Percentiles rank a stretch among this genome's conserved stretches.
These are phyloP conservation scores for Halcyon senegalensis DNA, from an alignment of 2,113 vertebrate species.

Conservation along the genomic window DNA sequence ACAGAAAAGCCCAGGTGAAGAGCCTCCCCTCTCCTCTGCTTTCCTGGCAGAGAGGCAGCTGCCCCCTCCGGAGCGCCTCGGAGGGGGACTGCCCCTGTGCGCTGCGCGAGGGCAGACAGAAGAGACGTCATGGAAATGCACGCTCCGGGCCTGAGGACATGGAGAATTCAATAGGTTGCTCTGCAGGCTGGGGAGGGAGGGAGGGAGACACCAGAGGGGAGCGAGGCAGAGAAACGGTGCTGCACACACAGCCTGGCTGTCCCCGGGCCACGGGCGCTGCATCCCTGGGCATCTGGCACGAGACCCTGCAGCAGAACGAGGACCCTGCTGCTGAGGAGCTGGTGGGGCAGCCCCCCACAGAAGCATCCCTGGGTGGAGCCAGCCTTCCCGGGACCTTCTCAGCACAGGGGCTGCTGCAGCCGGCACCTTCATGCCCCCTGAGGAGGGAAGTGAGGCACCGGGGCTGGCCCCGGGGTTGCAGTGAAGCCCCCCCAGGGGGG, in stretches of 20 bases:
- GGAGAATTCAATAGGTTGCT: conserved; percentile 78
- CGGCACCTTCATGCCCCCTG: background rate
- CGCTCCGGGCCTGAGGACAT: conserved; percentile 58
- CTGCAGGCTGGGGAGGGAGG: conserved; percentile 72
- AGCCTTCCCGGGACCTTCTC: background rate
- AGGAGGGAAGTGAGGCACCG: background rate
- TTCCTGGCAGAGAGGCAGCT: background rate
- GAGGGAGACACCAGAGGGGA: conserved; percentile 61
- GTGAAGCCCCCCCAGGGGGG: background rate
- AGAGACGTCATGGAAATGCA: conserved; percentile 79
- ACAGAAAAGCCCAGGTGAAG: conserved; percentile 5
- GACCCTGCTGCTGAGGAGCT: background rate
- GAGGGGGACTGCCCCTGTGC: conserved; percentile 11
- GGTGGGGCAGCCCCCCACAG: background rate
- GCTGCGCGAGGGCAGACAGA: conserved; percentile 58
- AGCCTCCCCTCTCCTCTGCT: background rate
- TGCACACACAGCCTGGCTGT: background rate
- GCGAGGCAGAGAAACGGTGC: conserved; percentile 31
- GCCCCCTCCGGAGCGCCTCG: background rate
- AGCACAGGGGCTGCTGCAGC: background rate
- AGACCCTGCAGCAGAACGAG: background rate
- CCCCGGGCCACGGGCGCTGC: background rate
- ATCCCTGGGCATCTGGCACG: background rate
- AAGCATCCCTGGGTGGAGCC: background rate
- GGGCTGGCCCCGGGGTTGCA: background rate